These are phyloP conservation scores for Muntiacus muntjak DNA, from an alignment of 2,113 vertebrate genomes.

Conservation along the genomic window DNA sequence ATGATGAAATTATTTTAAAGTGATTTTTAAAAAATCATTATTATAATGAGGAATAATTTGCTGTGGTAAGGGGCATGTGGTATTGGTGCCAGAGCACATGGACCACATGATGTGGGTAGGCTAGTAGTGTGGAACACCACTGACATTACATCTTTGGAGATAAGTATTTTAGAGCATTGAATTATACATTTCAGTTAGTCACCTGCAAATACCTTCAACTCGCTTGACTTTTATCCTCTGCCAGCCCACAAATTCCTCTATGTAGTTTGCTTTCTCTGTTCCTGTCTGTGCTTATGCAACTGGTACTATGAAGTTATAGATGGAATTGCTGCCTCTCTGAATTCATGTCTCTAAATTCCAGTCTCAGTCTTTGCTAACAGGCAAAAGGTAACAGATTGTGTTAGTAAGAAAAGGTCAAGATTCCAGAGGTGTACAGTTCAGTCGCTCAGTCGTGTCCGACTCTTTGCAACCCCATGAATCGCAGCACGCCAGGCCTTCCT, in stretches of 20 bases:
- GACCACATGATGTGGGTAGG: neutral
- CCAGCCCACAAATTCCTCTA: neutral
- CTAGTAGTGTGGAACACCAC: neutral
- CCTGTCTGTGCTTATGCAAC: neutral
- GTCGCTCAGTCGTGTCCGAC: no score
- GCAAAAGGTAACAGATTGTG: neutral
- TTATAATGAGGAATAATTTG: conserved; percentile 7
- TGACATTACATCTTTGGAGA: neutral
- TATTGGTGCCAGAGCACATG: neutral
- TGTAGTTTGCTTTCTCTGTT: neutral
- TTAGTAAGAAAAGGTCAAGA: neutral
- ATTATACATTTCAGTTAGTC: conserved; percentile 25
- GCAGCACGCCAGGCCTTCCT: no score
- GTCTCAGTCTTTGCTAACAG: neutral
- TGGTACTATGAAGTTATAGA: neutral
- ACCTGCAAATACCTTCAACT: neutral
- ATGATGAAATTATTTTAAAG: neutral
- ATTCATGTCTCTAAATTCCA: neutral
- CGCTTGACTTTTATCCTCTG: neutral
- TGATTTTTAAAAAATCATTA: neutral
- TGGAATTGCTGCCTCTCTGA: neutral
- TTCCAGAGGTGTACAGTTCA: neutral
- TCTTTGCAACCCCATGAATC: no score
- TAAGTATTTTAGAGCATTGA: conserved; percentile 19
- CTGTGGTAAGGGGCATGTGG: neutral